Conservation (phyloP, 2,888 invertebrate genomes). For the Mechanitis mazaeus region DNA sequence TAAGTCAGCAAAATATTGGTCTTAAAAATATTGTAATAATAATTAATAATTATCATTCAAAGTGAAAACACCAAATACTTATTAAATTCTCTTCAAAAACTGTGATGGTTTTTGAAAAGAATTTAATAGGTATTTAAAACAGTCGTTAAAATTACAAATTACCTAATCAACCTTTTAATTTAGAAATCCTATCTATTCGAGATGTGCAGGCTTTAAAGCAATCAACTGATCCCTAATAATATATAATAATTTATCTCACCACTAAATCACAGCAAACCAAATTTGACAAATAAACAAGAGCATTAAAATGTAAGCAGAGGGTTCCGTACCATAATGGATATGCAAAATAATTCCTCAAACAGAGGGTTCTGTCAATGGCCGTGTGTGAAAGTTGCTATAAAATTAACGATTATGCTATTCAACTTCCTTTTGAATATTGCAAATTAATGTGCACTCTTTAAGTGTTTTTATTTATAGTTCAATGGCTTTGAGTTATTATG, state of each 20-base stretch:
- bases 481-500: neutral
- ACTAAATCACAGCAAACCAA: conserved; percentile 51
- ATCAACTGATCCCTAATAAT: neutral
- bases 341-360: conserved; percentile 58
- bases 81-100: no score
- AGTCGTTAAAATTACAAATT: no score
- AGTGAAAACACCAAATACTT: no score
- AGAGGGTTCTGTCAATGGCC: conserved; percentile 38
- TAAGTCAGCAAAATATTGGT: no score
- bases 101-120: no score
- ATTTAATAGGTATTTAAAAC: no score
- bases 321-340: conserved; percentile 50
- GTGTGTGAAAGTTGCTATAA: conserved; percentile 48
- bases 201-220: neutral
- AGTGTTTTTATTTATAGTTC: conserved; percentile 10
- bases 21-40: no score
- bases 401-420: conserved; percentile 36
- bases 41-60: no score
- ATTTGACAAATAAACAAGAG: conserved; percentile 63
- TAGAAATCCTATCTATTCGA: neutral
- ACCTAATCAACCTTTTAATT: no score
- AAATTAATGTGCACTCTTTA: conserved; percentile 18
- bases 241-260: conserved; percentile 19
- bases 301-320: conserved; percentile 50
- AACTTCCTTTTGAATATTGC: conserved; percentile 23